A percentile compares a stretch with the other conserved stretches of the same genome.
phyloP scores from a whole-genome alignment of 2,797 vertebrate species.

The Phoeniculus purpureus region DNA sequence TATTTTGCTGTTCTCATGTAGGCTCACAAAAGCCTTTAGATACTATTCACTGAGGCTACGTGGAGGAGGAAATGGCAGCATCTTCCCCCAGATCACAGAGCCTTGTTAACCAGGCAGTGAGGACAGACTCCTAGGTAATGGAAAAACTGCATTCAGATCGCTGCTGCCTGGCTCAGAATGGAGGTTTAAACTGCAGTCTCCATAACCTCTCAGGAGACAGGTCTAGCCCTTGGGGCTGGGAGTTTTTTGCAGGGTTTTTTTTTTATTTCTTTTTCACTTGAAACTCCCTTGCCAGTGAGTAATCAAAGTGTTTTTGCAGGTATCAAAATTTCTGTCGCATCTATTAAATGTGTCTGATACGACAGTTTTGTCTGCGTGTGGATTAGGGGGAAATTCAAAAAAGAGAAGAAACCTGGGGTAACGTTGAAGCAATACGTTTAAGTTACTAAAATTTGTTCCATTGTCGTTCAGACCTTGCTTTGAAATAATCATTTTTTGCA shows the following conservation, averaged over 20 bases:
- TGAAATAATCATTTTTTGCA: not conserved
- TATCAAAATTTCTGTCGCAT: not conserved
- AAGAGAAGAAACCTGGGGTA: not conserved
- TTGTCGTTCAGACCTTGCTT: not conserved
- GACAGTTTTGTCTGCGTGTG: not conserved
- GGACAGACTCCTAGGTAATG: not conserved
- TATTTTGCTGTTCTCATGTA: not conserved
- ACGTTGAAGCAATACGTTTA: not conserved
- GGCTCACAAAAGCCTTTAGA: not conserved
- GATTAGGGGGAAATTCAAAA: not conserved
- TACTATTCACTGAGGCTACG: not conserved
- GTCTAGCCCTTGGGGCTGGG: not conserved
- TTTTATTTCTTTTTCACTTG: not conserved
- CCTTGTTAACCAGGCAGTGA: not conserved
- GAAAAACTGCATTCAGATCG: not conserved
- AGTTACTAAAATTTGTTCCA: not conserved
- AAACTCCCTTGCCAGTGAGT: not conserved
- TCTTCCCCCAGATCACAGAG: not conserved
- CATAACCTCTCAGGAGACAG: not conserved
- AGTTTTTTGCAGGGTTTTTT: not conserved
- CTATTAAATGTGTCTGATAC: not conserved
- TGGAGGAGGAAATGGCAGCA: not conserved
- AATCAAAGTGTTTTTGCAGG: not conserved
- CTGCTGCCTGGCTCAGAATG: not conserved
- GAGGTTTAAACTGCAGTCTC: not conserved